Conservation (phyloP, 2,797 vertebrate species). For the Sciurus carolinensis region DNA sequence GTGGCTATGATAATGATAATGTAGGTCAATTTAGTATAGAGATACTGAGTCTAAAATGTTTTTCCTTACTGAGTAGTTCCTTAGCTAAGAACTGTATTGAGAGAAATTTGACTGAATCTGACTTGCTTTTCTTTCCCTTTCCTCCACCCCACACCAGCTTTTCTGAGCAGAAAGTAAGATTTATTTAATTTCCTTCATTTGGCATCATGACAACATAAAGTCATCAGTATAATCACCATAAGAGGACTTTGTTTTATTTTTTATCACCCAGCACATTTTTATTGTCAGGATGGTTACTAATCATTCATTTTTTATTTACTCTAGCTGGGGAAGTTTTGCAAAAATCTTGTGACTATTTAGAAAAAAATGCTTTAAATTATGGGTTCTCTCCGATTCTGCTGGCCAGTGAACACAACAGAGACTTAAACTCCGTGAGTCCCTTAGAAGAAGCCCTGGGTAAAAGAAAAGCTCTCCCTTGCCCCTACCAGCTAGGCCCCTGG, state of each 20-base stretch:
- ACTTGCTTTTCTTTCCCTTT: neutral
- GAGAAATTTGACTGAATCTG: neutral
- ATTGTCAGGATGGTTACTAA: conserved; percentile 78
- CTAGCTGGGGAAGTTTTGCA: conserved; percentile 73
- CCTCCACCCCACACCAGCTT: neutral
- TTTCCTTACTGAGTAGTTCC: neutral
- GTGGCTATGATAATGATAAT: neutral
- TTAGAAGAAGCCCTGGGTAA: neutral
- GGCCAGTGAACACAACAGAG: neutral
- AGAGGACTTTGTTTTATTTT: conserved; percentile 82
- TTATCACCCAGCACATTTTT: conserved; percentile 80
- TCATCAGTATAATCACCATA: conserved; percentile 63
- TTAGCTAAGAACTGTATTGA: neutral
- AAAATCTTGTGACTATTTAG: conserved; percentile 78
- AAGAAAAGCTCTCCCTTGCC: neutral
- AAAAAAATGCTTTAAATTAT: conserved; percentile 69
- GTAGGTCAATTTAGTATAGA: neutral
- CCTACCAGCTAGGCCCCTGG: neutral
- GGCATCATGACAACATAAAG: conserved; percentile 52
- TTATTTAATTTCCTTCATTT: conserved; percentile 53
- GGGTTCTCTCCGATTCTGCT: conserved; percentile 13
- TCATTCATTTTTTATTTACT: conserved; percentile 81
- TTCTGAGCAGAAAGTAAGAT: conserved; percentile 48
- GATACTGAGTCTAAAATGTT: neutral
- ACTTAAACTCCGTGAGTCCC: neutral